Conservation (phyloP, 2,888 invertebrate genomes). For the Brachyptera risi region DNA sequence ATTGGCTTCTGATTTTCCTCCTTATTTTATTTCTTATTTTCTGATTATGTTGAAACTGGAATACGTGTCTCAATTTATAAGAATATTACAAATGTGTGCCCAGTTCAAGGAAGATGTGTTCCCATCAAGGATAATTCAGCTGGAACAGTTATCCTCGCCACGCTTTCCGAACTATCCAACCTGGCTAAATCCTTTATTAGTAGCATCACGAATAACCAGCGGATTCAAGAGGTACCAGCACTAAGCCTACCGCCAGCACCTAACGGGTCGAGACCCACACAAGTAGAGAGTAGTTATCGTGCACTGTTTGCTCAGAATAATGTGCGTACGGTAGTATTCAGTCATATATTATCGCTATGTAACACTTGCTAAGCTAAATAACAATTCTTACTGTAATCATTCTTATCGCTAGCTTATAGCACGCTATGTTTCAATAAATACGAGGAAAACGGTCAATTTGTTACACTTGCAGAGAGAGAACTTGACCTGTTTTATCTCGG, state of each 20-base stretch:
- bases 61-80: not conserved
- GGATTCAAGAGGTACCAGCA: not conserved
- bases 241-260: not conserved
- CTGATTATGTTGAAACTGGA: not conserved
- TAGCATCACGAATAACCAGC: not conserved
- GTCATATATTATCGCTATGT: too few relatives aligned
- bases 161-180: slow-evolving; percentile 1
- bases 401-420: too few relatives aligned
- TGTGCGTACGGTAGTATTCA: not conserved
- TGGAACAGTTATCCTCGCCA: slow-evolving; percentile 5
- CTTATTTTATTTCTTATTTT: not conserved
- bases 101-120: slow-evolving; percentile 21
- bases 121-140: slow-evolving; percentile 15
- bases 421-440: too few relatives aligned
- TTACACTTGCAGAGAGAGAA: too few relatives aligned
- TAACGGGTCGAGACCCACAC: not conserved
- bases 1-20: not conserved
- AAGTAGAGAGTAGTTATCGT: slow-evolving; percentile 11
- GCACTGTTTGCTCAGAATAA: slow-evolving; percentile 1
- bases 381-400: too few relatives aligned
- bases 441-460: too few relatives aligned
- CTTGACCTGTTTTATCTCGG: too few relatives aligned
- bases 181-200: not conserved
- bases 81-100: not conserved
- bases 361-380: too few relatives aligned